A percentile compares a stretch with the other conserved stretches of the same genome.
These are phyloP conservation scores for Oegoconia quadripuncta DNA, from an alignment of 2,888 invertebrate genomes.

Conservation along the genomic window DNA sequence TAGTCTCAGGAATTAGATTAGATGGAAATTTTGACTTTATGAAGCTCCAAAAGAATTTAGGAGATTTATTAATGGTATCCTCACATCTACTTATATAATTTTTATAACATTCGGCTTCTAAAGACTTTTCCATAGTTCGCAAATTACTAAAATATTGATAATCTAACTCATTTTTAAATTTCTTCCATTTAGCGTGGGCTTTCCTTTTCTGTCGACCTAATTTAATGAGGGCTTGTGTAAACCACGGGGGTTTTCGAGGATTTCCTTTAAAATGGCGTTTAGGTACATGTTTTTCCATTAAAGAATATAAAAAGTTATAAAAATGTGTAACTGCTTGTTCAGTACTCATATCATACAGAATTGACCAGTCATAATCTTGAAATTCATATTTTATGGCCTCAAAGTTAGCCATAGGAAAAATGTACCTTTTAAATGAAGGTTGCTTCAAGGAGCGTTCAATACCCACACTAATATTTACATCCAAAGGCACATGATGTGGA, in stretches of 20 bases:
- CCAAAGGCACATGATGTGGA: conserved; percentile 4
- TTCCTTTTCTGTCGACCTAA: conserved; percentile 9
- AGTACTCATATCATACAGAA: neutral
- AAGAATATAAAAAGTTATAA: conserved; percentile 2
- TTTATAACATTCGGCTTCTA: conserved; percentile 6
- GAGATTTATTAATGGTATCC: conserved; percentile 7
- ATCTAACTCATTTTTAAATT: conserved; percentile 7
- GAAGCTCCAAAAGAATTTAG: conserved; percentile 8
- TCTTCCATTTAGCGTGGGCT: conserved; percentile 12
- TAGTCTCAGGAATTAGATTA: neutral
- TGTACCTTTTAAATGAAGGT: too few relatives aligned
- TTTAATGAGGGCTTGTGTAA: conserved; percentile 9
- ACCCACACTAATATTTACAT: neutral
- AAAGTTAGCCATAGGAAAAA: too few relatives aligned
- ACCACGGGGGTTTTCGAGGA: conserved; percentile 7
- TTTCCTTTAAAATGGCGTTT: conserved; percentile 1
- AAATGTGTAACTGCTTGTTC: conserved; percentile 6
- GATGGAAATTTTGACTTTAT: too few relatives aligned
- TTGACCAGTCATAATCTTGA: conserved; percentile 3
- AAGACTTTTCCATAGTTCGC: conserved; percentile 4
- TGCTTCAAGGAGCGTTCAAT: too few relatives aligned
- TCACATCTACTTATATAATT: conserved; percentile 5
- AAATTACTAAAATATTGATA: conserved; percentile 7
- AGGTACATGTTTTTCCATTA: conserved; percentile 8
- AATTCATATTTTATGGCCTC: conserved; percentile 6